Percentiles rank a stretch among this genome's conserved stretches.
phyloP scores from a whole-genome alignment of 1,140 invertebrate species.

The Cylas formicarius region DNA sequence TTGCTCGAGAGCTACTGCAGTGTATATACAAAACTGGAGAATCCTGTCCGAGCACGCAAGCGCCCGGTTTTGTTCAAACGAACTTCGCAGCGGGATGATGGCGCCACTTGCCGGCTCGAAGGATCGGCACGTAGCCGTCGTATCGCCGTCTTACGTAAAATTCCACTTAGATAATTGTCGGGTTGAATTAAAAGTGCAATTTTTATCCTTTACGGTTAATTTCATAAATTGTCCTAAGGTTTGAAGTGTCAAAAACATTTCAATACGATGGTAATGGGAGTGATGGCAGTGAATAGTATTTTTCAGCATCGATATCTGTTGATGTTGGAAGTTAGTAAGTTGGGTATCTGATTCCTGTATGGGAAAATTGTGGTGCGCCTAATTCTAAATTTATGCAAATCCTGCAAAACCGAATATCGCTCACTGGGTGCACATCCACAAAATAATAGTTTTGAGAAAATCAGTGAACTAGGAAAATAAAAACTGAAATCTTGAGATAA shows the following conservation, averaged over 20 bases:
- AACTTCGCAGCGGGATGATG: conserved; percentile 6
- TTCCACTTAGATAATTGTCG: conserved; percentile 1
- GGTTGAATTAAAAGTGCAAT: not conserved
- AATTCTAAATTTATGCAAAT: too few relatives aligned
- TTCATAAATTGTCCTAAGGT: not conserved
- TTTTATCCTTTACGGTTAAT: not conserved
- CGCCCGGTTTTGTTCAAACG: conserved; percentile 19
- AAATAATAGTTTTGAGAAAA: too few relatives aligned
- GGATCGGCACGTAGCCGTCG: conserved; percentile 2
- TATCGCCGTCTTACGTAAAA: conserved; percentile 11
- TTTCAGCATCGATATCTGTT: too few relatives aligned
- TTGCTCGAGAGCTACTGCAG: conserved; percentile 25
- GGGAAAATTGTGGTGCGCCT: too few relatives aligned
- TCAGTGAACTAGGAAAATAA: too few relatives aligned
- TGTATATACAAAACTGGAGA: conserved; percentile 27
- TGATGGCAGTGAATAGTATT: not conserved
- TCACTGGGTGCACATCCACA: too few relatives aligned
- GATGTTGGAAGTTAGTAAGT: too few relatives aligned
- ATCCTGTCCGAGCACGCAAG: conserved; percentile 25
- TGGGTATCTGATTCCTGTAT: too few relatives aligned
- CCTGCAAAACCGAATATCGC: too few relatives aligned
- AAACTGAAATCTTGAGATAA: too few relatives aligned
- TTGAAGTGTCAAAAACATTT: not conserved
- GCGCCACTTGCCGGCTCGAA: conserved; percentile 26
- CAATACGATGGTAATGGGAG: not conserved